Percentiles rank a stretch among this genome's conserved stretches.
These are phyloP conservation scores for Sorex fumeus DNA, from an alignment of 2,113 vertebrate genomes.

Conservation along the genomic window DNA sequence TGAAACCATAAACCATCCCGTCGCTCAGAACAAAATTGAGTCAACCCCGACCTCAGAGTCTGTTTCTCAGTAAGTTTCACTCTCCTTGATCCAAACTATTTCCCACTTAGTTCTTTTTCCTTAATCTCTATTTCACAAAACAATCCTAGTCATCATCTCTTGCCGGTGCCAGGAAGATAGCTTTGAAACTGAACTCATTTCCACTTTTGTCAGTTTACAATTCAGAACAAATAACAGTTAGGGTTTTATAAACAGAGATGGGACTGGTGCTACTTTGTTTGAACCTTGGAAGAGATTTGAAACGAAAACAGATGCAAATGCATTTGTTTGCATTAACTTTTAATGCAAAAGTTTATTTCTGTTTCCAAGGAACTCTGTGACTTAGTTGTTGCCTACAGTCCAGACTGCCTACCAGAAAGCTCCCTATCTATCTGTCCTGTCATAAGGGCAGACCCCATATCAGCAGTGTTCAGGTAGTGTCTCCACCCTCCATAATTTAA, in stretches of 20 bases:
- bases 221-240: neutral
- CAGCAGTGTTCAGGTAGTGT: neutral
- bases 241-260: constrained; percentile 19
- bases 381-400: neutral
- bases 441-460: neutral
- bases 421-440: neutral
- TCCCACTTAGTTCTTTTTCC: neutral
- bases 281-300: constrained; percentile 13
- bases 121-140: neutral
- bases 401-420: neutral
- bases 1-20: neutral
- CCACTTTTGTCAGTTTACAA: neutral
- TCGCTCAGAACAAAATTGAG: neutral
- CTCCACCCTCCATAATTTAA: neutral
- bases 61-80: neutral
- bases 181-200: neutral
- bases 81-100: neutral
- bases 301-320: constrained; percentile 26
- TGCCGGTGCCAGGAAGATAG: neutral
- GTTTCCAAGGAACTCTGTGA: neutral
- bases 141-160: neutral
- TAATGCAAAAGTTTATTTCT: neutral
- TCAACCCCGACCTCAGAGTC: neutral
- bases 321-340: no score
- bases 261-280: neutral